Conservation (phyloP, 2,888 invertebrate species). For the Macrophya alboannulata region DNA sequence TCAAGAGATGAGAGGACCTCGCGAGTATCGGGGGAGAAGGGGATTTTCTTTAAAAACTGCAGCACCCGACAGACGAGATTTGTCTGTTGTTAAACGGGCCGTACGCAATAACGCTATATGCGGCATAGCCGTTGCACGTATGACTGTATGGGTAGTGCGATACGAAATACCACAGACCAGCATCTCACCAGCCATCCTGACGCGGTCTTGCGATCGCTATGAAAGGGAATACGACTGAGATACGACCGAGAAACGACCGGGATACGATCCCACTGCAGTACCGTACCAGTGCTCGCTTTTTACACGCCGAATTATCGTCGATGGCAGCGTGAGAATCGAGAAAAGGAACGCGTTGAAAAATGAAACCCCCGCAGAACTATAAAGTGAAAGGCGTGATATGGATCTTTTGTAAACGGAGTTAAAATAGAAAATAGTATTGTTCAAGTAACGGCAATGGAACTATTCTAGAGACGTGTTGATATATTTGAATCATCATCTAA, state of each 20-base stretch:
- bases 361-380: conserved; percentile 42
- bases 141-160: not conserved
- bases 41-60: conserved; percentile 37
- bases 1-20: conserved; percentile 36
- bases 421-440: conserved; percentile 24
- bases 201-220: conserved; percentile 31
- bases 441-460: conserved; percentile 3
- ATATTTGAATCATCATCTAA: not conserved
- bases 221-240: conserved; percentile 52
- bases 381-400: conserved; percentile 41
- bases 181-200: conserved; percentile 13
- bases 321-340: conserved; percentile 53
- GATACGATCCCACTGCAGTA: conserved; percentile 14
- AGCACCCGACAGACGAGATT: conserved; percentile 17
- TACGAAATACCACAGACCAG: conserved; percentile 34
- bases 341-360: conserved; percentile 47
- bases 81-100: conserved; percentile 40
- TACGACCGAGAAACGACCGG: conserved; percentile 50
- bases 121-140: not conserved
- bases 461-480: not conserved
- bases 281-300: conserved; percentile 29
- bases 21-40: not conserved
- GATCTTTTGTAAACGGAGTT: conserved; percentile 26
- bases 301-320: conserved; percentile 53
- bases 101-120: conserved; percentile 18